Evolutionary conservation across 2,113 vertebrate genomes (phyloP).

Genomic region (Oceanites oceanicus): DNA sequence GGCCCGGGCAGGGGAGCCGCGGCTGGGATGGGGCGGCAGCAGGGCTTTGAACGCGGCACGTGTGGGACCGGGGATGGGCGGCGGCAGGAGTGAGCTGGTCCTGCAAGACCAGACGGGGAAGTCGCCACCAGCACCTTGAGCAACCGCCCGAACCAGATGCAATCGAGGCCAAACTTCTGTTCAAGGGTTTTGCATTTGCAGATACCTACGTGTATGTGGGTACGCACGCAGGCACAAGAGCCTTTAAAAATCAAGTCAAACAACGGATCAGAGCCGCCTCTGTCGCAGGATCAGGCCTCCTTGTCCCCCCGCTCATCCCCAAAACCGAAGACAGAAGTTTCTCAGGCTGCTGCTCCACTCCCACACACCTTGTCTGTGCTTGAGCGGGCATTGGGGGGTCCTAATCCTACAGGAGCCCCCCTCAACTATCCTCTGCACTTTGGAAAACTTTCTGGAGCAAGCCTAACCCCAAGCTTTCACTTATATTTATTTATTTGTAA

Average conservation of each 20-base stretch:
- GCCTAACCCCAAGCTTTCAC: neutral
- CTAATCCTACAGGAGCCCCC: neutral
- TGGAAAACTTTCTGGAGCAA: neutral
- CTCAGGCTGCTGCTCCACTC: neutral
- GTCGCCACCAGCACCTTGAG: neutral
- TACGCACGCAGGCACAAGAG: accelerated
- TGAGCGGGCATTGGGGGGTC: neutral
- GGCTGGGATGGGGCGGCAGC: neutral
- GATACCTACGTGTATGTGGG: accelerated
- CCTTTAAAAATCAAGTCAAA: neutral
- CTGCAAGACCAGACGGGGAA: neutral
- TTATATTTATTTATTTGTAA: neutral
- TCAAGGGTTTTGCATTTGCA: neutral
- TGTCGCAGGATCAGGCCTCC: neutral
- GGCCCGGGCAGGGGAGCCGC: neutral
- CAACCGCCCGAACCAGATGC: neutral
- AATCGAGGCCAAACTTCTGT: accelerated
- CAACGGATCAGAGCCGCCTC: accelerated
- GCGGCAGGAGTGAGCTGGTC: neutral
- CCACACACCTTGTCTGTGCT: accelerated
- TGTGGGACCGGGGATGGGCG: neutral
- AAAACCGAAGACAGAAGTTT: neutral
- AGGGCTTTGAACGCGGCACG: accelerated
- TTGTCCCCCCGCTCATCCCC: neutral
- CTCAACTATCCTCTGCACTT: neutral